Percentiles rank a stretch among this genome's conserved stretches.
phyloP scores from a whole-genome alignment of 2,797 vertebrate genomes.

The Premnoplex brunnescens region DNA sequence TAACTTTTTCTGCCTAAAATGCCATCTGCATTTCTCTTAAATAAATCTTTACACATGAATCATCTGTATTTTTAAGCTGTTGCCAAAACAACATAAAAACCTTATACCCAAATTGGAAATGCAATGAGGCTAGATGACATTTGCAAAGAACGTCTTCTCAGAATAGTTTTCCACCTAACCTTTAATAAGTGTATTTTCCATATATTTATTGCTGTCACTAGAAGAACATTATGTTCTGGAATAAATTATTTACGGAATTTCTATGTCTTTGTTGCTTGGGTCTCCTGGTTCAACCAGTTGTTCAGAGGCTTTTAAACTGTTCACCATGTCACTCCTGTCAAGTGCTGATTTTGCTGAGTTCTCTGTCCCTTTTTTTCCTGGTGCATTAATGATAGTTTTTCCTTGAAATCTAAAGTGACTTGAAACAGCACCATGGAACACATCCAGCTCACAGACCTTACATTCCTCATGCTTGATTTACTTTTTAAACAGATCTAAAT shows the following conservation, averaged over 20 bases:
- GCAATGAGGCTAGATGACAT: not conserved
- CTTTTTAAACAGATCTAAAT: not conserved
- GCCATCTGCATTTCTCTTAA: not conserved
- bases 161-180: constrained; percentile 7
- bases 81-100: not conserved
- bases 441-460: not conserved
- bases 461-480: not conserved
- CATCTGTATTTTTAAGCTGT: not conserved
- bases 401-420: not conserved
- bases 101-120: not conserved
- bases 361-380: not conserved
- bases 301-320: not conserved
- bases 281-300: not conserved
- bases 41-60: not conserved
- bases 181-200: constrained; percentile 19
- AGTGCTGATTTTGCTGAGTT: not conserved
- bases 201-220: not conserved
- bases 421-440: not conserved
- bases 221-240: not conserved
- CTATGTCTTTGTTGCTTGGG: not conserved
- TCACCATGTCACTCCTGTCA: not conserved
- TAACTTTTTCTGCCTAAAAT: not conserved
- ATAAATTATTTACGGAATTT: not conserved
- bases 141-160: not conserved
- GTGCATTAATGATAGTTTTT: not conserved